Percentiles rank a stretch among this genome's conserved stretches.
Evolutionary conservation across 2,113 vertebrate species (phyloP).

Genomic region (Neofelis nebulosa): DNA sequence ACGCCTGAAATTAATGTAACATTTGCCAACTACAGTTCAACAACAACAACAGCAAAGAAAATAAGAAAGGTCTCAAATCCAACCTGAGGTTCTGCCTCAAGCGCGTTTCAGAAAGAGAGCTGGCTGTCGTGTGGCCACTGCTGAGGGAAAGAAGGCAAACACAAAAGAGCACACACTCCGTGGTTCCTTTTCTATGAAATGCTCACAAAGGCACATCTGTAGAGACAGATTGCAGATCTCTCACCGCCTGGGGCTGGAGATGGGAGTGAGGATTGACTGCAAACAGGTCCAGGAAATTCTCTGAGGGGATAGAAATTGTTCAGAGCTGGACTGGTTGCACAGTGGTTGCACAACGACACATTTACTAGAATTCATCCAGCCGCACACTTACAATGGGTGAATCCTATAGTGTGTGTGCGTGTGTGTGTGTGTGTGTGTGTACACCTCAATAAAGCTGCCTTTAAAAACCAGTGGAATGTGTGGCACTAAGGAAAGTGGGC

Average conservation of each 20-base stretch:
- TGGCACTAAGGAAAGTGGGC: not conserved
- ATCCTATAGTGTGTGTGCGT: too few species aligned
- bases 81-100: not conserved
- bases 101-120: not conserved
- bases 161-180: not conserved
- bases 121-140: not conserved
- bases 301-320: not conserved
- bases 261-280: not conserved
- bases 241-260: not conserved
- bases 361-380: not conserved
- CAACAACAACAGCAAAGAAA: not conserved
- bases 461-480: not conserved
- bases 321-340: not conserved
- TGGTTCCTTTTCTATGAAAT: not conserved
- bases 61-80: not conserved
- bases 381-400: not conserved
- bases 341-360: not conserved
- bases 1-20: not conserved
- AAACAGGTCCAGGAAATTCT: not conserved
- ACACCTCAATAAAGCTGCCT: not conserved
- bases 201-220: not conserved
- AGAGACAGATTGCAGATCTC: not conserved
- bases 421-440: not conserved
- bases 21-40: not conserved
- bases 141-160: not conserved